phyloP scores from a whole-genome alignment of 1,140 invertebrate genomes.

The Pseudomyrmex dendroicus region DNA sequence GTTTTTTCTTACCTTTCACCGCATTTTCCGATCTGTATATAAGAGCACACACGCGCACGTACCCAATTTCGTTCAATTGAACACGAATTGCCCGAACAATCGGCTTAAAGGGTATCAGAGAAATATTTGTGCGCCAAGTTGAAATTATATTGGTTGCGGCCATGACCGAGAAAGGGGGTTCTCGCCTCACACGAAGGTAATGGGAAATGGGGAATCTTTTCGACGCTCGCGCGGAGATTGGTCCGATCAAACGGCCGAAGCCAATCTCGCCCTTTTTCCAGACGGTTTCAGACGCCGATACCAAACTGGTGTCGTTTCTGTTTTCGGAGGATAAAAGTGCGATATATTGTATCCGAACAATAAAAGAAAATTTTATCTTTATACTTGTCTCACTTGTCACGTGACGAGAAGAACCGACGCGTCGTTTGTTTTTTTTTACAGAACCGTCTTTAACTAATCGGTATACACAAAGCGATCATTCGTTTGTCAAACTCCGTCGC shows the following conservation, averaged over 20 bases:
- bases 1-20: not conserved
- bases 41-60: not conserved
- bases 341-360: constrained; percentile 34
- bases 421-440: constrained; percentile 15
- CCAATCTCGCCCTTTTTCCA: constrained; percentile 57
- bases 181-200: constrained; percentile 11
- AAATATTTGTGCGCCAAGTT: constrained; percentile 42
- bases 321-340: constrained; percentile 55
- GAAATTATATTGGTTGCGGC: constrained; percentile 61
- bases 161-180: not conserved
- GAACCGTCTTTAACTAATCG: not conserved
- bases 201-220: constrained; percentile 54
- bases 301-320: not conserved
- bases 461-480: constrained; percentile 58
- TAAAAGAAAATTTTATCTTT: constrained; percentile 12
- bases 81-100: not conserved
- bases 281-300: not conserved
- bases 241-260: constrained; percentile 47
- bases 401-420: constrained; percentile 15
- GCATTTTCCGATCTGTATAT: not conserved
- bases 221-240: constrained; percentile 53
- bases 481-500: not conserved
- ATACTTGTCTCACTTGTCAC: constrained; percentile 18
- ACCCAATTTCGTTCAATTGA: constrained; percentile 25
- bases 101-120: constrained; percentile 25